phyloP scores from a whole-genome alignment of 2,888 invertebrate genomes.

The Drosophila mettleri region DNA sequence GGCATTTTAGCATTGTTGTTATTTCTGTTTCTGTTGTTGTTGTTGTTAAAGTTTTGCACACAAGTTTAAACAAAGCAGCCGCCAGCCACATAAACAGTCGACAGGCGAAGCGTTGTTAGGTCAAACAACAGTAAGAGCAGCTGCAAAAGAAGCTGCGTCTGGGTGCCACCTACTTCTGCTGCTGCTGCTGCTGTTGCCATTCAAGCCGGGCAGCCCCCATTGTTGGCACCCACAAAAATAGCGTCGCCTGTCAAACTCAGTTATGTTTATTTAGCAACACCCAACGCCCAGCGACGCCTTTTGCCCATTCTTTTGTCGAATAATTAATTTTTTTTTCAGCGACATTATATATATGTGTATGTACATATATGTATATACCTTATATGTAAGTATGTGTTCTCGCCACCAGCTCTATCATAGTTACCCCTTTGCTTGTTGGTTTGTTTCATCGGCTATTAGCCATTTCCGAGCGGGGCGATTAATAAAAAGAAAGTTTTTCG shows the following conservation, averaged over 20 bases:
- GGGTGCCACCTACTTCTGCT: slow-evolving; percentile 35
- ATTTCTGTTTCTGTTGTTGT: slow-evolving; percentile 50
- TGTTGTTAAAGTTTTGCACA: slow-evolving; percentile 76
- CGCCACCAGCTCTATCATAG: slow-evolving; percentile 3
- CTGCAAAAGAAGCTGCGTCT: slow-evolving; percentile 44
- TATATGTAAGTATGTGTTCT: no score
- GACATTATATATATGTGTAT: slow-evolving; percentile 32
- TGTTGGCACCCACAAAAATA: slow-evolving; percentile 64
- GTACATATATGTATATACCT: no score
- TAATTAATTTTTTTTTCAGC: slow-evolving; percentile 60
- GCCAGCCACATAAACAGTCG: slow-evolving; percentile 80
- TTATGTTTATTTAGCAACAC: slow-evolving; percentile 31
- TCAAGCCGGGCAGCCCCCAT: slow-evolving; percentile 24
- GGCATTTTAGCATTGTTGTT: slow-evolving; percentile 76
- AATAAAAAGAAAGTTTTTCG: slow-evolving; percentile 4
- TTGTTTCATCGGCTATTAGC: slow-evolving; percentile 1
- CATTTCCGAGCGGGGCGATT: slow-evolving; percentile 1
- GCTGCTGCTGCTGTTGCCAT: slow-evolving; percentile 15
- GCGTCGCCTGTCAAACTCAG: slow-evolving; percentile 59
- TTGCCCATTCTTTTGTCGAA: slow-evolving; percentile 42
- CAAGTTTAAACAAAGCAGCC: slow-evolving; percentile 81
- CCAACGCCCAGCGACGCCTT: slow-evolving; percentile 5
- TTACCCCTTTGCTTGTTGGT: not conserved
- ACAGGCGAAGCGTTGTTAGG: slow-evolving; percentile 74
- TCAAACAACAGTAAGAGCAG: slow-evolving; percentile 67